Conservation (phyloP, 2,888 invertebrate species). For the Ernsta delagoae region DNA sequence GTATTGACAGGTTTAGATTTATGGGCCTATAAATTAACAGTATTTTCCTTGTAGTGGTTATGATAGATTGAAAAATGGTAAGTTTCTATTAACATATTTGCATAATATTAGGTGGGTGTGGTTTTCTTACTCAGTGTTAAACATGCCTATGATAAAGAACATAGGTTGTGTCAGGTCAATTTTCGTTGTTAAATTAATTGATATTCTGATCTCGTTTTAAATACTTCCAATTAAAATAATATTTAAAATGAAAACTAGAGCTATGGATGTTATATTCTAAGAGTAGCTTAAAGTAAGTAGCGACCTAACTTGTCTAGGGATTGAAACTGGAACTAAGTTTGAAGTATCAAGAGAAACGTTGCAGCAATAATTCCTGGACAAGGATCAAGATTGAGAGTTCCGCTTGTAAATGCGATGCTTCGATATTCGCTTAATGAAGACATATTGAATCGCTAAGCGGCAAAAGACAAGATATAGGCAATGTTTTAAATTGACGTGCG, state of each 20-base stretch:
- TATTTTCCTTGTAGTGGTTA: no score
- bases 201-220: no score
- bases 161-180: no score
- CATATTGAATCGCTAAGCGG: conserved; percentile 83
- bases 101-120: no score
- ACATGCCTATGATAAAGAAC: neutral
- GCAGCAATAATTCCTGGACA: conserved; percentile 69
- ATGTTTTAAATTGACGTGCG: conserved; percentile 80
- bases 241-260: no score
- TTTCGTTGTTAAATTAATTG: no score
- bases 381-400: conserved; percentile 79
- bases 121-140: no score
- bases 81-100: no score
- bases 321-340: conserved; percentile 42
- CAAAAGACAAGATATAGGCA: conserved; percentile 77
- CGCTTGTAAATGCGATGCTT: conserved; percentile 75
- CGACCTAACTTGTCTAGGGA: conserved; percentile 36
- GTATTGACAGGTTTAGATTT: no score
- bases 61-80: no score
- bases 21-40: no score
- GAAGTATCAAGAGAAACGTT: conserved; percentile 59
- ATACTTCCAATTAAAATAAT: no score
- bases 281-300: conserved; percentile 42
- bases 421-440: conserved; percentile 83
- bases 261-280: neutral